Evolutionary conservation across 2,797 vertebrate genomes (phyloP).

Genomic region (Garrulus glandarius): DNA sequence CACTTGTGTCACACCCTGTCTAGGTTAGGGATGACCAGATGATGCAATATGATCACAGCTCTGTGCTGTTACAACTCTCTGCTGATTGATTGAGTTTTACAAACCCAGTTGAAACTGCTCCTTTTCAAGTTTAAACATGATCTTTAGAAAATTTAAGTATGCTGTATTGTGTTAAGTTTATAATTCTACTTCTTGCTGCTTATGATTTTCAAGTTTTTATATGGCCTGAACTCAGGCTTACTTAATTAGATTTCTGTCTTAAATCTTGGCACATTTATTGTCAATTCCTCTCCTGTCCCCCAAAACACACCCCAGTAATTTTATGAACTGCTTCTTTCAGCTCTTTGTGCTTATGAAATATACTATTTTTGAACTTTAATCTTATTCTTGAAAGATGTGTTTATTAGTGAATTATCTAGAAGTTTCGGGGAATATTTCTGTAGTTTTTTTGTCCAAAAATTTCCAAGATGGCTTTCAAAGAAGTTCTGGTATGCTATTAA

Average conservation of each 20-base stretch:
- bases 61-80: not conserved
- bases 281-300: not conserved
- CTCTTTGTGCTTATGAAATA: not conserved
- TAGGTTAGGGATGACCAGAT: conserved; percentile 29
- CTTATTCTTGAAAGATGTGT: not conserved
- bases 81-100: conserved; percentile 5
- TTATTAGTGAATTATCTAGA: not conserved
- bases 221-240: not conserved
- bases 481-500: not conserved
- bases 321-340: not conserved
- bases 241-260: not conserved
- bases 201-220: not conserved
- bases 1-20: not conserved
- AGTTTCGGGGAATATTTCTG: not conserved
- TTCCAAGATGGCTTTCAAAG: not conserved
- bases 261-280: not conserved
- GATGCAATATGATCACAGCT: conserved; percentile 6
- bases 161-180: not conserved
- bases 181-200: not conserved
- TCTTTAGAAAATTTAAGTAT: not conserved
- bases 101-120: not conserved
- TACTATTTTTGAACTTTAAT: not conserved
- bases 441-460: not conserved
- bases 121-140: not conserved
- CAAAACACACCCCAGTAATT: not conserved